A percentile compares a stretch with the other conserved stretches of the same genome.
These are phyloP conservation scores for Clarias batrachus DNA, from an alignment of 2,113 vertebrate species.

Conservation along the genomic window DNA sequence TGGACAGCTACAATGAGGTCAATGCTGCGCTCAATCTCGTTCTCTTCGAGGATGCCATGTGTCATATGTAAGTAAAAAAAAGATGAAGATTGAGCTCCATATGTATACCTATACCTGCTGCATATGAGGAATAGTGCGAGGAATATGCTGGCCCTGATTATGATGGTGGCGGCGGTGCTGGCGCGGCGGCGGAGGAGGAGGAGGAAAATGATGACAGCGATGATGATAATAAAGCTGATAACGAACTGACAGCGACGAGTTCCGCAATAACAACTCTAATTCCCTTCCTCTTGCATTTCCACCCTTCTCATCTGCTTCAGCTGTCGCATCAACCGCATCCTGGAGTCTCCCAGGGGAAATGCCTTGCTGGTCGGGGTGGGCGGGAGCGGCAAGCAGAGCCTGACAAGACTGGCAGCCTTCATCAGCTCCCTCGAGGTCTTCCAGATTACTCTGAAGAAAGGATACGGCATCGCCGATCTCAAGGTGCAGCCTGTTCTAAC, in stretches of 20 bases:
- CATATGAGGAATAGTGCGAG: neutral
- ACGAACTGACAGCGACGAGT: constrained; percentile 3
- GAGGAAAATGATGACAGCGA: constrained; percentile 18
- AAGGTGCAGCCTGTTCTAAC: constrained; percentile 74
- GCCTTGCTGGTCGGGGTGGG: constrained; percentile 90
- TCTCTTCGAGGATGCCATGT: constrained; percentile 93
- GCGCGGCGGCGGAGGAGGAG: neutral
- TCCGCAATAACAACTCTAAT: constrained; percentile 38
- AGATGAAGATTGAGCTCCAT: neutral
- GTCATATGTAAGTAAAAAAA: constrained; percentile 82
- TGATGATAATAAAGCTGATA: constrained; percentile 27
- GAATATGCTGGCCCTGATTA: neutral
- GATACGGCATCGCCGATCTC: constrained; percentile 84
- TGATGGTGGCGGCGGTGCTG: constrained; percentile 11
- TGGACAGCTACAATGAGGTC: constrained; percentile 89
- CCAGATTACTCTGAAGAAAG: constrained; percentile 90
- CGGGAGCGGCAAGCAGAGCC: constrained; percentile 92
- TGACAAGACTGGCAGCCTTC: constrained; percentile 93
- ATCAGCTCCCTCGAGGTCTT: constrained; percentile 91
- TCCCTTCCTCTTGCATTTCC: constrained; percentile 32
- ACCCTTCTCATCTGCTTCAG: constrained; percentile 65
- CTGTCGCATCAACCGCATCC: constrained; percentile 89
- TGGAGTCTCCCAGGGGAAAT: constrained; percentile 87
- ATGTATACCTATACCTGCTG: too few relatives aligned
- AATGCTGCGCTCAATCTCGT: constrained; percentile 87